Percentiles rank a stretch among this genome's conserved stretches.
These are phyloP conservation scores for Camponotus fellah DNA, from an alignment of 2,888 invertebrate species.

Conservation along the genomic window DNA sequence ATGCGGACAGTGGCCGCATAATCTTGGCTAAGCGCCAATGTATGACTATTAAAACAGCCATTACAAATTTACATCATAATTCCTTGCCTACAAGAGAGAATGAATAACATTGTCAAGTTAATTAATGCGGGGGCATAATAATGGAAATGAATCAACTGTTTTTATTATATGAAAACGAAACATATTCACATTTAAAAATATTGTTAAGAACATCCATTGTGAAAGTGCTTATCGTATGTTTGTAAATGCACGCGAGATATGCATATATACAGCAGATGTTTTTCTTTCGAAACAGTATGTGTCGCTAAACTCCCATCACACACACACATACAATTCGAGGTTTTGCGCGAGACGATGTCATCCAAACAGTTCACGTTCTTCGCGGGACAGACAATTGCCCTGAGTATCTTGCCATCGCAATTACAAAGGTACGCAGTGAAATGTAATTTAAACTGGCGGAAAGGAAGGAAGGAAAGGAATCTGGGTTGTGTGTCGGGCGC, in stretches of 20 bases:
- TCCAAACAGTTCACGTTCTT: neutral
- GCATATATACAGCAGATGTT: neutral
- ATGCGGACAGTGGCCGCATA: slow-evolving; percentile 10
- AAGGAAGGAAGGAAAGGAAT: slow-evolving; percentile 37
- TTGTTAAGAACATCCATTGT: neutral
- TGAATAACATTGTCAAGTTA: slow-evolving; percentile 33
- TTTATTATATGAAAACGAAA: neutral
- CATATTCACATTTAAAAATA: slow-evolving; percentile 3
- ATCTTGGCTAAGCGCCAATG: slow-evolving; percentile 46
- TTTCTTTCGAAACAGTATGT: neutral
- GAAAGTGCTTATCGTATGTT: neutral
- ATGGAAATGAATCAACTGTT: slow-evolving; percentile 15
- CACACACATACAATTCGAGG: neutral
- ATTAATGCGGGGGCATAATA: slow-evolving; percentile 20
- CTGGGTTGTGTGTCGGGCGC: slow-evolving; percentile 27
- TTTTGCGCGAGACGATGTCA: neutral
- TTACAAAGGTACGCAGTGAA: slow-evolving; percentile 54
- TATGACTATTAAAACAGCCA: slow-evolving; percentile 33
- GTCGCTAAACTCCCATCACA: neutral
- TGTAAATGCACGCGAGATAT: neutral
- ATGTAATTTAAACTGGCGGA: slow-evolving; percentile 72
- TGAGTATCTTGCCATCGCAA: neutral
- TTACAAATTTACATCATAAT: slow-evolving; percentile 48
- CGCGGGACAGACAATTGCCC: neutral
- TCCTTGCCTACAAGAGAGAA: slow-evolving; percentile 16